A percentile compares a stretch with the other conserved stretches of the same genome.
phyloP scores from a whole-genome alignment of 1,140 invertebrate species.

The Sipha flava region DNA sequence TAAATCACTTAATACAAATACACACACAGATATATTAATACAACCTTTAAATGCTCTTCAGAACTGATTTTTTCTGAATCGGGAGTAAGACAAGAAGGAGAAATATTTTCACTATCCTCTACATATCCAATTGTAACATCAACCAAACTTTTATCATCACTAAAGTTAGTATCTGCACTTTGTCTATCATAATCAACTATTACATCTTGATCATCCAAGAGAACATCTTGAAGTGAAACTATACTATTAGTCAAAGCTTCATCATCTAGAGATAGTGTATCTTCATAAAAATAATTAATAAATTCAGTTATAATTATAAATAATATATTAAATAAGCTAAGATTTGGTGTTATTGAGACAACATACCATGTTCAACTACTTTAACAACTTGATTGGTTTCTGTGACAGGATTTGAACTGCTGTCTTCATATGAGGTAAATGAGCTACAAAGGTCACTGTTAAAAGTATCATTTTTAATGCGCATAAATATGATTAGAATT shows the following conservation, averaged over 20 bases:
- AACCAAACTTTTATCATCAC: slow-evolving; percentile 2
- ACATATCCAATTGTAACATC: not conserved
- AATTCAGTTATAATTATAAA: not conserved
- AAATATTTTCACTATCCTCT: not conserved
- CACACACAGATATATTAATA: too few relatives aligned
- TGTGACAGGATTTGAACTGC: not conserved
- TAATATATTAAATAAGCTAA: too few relatives aligned
- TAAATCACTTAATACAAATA: not conserved
- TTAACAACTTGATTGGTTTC: not conserved
- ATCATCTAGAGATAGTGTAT: slow-evolving; percentile 17
- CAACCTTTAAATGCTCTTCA: not conserved
- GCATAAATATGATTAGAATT: not conserved
- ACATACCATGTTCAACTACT: slow-evolving; percentile 15
- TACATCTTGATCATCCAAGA: slow-evolving; percentile 23
- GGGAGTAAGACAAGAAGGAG: not conserved
- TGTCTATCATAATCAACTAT: slow-evolving; percentile 23
- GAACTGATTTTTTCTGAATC: slow-evolving; percentile 14
- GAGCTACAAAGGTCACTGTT: slow-evolving; percentile 9
- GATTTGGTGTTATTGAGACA: too few relatives aligned
- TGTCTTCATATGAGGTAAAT: not conserved
- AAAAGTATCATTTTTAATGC: not conserved
- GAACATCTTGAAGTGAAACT: slow-evolving; percentile 22
- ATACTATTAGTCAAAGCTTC: slow-evolving; percentile 27
- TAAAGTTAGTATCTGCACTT: slow-evolving; percentile 24
- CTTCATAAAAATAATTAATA: not conserved